Evolutionary conservation across 2,888 invertebrate species (phyloP).

Genomic region (Dasypogon diadema): DNA sequence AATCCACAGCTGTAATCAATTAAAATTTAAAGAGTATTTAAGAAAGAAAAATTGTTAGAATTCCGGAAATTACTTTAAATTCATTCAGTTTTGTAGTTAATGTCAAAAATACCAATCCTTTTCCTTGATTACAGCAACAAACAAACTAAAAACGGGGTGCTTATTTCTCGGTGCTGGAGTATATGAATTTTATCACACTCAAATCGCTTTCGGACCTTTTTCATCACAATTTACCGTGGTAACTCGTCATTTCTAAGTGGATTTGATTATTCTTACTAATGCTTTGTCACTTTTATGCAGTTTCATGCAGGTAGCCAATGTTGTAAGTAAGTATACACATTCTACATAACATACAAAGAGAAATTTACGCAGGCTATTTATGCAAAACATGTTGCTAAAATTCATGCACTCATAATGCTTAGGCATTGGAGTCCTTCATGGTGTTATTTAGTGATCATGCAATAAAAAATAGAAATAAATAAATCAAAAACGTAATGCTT

Average conservation of each 20-base stretch:
- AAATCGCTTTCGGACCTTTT: neutral
- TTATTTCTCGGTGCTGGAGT: neutral
- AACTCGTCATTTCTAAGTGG: conserved; percentile 8
- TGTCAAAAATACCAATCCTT: neutral
- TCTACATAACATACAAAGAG: too few species aligned
- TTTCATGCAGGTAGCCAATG: too few species aligned
- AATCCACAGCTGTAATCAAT: neutral
- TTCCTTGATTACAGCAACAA: conserved; percentile 2
- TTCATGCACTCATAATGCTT: conserved; percentile 34
- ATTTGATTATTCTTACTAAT: too few species aligned
- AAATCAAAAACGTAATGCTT: neutral
- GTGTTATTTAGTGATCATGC: conserved; percentile 41
- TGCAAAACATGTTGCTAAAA: conserved; percentile 26
- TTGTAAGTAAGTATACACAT: too few species aligned
- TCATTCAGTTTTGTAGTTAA: too few species aligned
- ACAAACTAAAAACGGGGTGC: conserved; percentile 15
- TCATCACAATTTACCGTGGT: neutral
- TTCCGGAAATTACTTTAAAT: too few species aligned
- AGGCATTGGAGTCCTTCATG: neutral
- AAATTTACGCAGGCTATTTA: conserved; percentile 12
- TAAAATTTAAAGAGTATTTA: neutral
- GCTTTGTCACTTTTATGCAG: too few species aligned
- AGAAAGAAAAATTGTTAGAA: neutral
- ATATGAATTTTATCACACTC: conserved; percentile 30
- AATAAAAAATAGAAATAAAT: neutral